phyloP scores from a whole-genome alignment of 2,797 vertebrate genomes.

The Hippoglossus hippoglossus region DNA sequence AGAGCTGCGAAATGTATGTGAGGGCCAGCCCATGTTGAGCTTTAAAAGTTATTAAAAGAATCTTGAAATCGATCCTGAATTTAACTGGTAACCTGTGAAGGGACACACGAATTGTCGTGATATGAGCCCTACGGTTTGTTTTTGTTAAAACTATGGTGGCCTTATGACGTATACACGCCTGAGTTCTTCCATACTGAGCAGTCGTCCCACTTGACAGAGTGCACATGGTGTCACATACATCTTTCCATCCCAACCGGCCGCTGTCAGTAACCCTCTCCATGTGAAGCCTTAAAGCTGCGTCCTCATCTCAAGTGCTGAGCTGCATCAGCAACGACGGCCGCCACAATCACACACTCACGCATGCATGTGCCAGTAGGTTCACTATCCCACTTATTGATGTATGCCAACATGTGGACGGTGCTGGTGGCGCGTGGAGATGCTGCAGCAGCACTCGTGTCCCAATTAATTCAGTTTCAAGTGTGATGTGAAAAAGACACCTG shows the following conservation, averaged over 20 bases:
- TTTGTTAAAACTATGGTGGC: no score
- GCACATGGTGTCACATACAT: background rate
- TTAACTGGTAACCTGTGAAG: no score
- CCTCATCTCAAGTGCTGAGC: constrained; percentile 23
- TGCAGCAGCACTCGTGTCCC: constrained; percentile 39
- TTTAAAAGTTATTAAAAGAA: no score
- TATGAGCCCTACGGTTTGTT: no score
- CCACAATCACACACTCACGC: background rate
- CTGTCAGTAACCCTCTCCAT: constrained; percentile 13
- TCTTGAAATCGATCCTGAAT: no score
- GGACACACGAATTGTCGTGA: no score
- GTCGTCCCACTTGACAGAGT: background rate
- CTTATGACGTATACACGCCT: no score
- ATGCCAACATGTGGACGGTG: constrained; percentile 7
- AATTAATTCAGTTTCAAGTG: constrained; percentile 66
- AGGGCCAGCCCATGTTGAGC: no score
- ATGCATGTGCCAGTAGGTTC: background rate
- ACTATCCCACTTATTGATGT: constrained; percentile 14
- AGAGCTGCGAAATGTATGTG: no score
- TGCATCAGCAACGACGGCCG: constrained; percentile 5
- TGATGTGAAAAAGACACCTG: constrained; percentile 40
- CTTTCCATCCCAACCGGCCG: background rate
- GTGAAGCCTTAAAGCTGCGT: constrained; percentile 1
- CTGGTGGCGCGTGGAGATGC: constrained; percentile 35
- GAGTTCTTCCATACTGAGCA: background rate